Percentiles rank a stretch among this genome's conserved stretches.
These are phyloP conservation scores for Grammatotria lemairii DNA, from an alignment of 2,113 vertebrate species.

Conservation along the genomic window DNA sequence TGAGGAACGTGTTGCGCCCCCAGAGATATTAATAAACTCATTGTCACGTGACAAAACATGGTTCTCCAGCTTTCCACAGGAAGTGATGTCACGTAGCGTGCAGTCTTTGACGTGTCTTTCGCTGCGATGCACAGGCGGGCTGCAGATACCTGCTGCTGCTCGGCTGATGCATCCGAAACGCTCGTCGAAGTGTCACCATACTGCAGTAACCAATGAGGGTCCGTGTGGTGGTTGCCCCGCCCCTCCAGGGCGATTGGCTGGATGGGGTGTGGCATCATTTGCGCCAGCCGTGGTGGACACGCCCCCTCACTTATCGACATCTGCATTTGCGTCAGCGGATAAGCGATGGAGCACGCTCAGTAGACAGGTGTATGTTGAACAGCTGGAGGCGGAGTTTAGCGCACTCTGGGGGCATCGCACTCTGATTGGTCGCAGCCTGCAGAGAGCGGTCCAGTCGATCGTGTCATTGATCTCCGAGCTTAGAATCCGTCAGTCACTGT, in stretches of 20 bases:
- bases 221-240: background rate
- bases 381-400: background rate
- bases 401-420: background rate
- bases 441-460: background rate
- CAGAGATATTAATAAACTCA: background rate
- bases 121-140: background rate
- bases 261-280: background rate
- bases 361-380: background rate
- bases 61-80: background rate
- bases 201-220: background rate
- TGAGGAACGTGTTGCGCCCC: background rate
- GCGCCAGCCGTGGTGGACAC: rapidly evolving
- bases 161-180: background rate
- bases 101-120: background rate
- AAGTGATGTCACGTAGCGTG: background rate
- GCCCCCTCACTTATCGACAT: background rate
- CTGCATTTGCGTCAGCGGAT: background rate
- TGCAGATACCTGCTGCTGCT: background rate
- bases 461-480: background rate
- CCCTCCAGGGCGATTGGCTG: background rate
- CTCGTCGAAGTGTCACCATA: background rate
- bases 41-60: background rate
- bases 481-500: background rate
- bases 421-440: background rate
- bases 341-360: background rate